Conservation (phyloP, 2,797 vertebrate species). For the Acipenser ruthenus region DNA sequence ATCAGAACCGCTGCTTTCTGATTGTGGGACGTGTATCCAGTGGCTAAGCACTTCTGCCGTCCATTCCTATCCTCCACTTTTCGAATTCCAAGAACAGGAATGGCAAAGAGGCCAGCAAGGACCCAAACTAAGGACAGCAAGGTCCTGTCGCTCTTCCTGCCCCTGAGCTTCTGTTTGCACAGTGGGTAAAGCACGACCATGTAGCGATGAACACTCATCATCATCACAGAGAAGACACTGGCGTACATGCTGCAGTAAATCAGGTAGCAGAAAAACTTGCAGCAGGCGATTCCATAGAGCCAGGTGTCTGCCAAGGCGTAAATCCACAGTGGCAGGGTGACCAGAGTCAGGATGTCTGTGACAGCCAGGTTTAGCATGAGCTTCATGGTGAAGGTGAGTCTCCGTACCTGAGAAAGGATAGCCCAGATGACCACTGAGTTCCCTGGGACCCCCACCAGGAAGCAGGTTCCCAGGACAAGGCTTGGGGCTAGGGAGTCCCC, state of each 20-base stretch:
- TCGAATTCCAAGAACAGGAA: conserved; percentile 18
- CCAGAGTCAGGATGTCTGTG: conserved; percentile 38
- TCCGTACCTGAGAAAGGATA: conserved; percentile 25
- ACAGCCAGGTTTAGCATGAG: conserved; percentile 43
- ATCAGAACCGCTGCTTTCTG: conserved; percentile 7
- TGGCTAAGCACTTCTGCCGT: neutral
- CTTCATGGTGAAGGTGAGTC: conserved; percentile 29
- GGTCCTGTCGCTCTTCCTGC: conserved; percentile 19
- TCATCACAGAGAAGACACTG: conserved; percentile 23
- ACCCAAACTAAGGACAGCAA: conserved; percentile 38
- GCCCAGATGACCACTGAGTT: conserved; percentile 31
- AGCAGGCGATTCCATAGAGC: conserved; percentile 25
- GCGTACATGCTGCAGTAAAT: conserved; percentile 31
- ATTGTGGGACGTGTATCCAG: neutral
- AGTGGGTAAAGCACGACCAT: conserved; percentile 33
- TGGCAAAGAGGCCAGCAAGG: conserved; percentile 27
- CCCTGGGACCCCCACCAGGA: conserved; percentile 42
- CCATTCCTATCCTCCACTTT: neutral
- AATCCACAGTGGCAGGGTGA: conserved; percentile 37
- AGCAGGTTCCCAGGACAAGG: conserved; percentile 26
- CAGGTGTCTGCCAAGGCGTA: conserved; percentile 26
- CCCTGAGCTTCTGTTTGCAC: conserved; percentile 21
- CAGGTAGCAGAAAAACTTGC: conserved; percentile 30
- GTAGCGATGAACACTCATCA: conserved; percentile 42
- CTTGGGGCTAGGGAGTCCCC: conserved; percentile 1